These are phyloP conservation scores for Oreocharis arfaki DNA, from an alignment of 2,113 vertebrate species.

Conservation along the genomic window DNA sequence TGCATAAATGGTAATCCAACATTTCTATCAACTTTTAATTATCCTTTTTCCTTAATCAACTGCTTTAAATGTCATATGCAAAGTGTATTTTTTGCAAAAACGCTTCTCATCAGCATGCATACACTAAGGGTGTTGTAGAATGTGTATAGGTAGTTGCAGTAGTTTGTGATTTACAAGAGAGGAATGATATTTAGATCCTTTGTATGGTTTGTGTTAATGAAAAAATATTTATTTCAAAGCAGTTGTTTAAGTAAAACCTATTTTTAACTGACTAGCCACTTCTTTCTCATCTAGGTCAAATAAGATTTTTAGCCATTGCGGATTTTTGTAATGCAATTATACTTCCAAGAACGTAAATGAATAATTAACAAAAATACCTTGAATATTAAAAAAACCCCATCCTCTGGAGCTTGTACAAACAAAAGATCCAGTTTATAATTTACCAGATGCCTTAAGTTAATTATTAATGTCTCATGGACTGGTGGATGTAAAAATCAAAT, in stretches of 20 bases:
- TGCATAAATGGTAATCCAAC: slow-evolving; percentile 53
- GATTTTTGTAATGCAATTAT: not conserved
- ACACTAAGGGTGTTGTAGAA: slow-evolving; percentile 5
- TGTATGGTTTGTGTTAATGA: slow-evolving; percentile 23
- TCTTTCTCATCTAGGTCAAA: not conserved
- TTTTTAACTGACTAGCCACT: not conserved
- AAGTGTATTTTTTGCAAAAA: slow-evolving; percentile 66
- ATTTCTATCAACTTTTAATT: slow-evolving; percentile 66
- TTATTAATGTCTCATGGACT: not conserved
- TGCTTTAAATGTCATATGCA: slow-evolving; percentile 70
- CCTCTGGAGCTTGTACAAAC: not conserved
- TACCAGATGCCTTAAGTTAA: not conserved
- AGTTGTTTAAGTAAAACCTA: not conserved
- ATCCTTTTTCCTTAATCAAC: slow-evolving; percentile 68
- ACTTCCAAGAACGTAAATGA: not conserved
- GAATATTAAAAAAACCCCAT: not conserved
- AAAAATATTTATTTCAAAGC: not conserved
- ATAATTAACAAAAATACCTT: not conserved
- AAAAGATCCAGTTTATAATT: not conserved
- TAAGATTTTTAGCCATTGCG: not conserved
- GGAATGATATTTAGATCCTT: not conserved
- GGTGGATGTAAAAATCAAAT: slow-evolving; percentile 16
- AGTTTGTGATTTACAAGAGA: not conserved
- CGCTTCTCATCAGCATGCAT: slow-evolving; percentile 30
- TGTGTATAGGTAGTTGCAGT: not conserved